phyloP scores from a whole-genome alignment of 2,797 vertebrate species.

The Chiloscyllium punctatum region DNA sequence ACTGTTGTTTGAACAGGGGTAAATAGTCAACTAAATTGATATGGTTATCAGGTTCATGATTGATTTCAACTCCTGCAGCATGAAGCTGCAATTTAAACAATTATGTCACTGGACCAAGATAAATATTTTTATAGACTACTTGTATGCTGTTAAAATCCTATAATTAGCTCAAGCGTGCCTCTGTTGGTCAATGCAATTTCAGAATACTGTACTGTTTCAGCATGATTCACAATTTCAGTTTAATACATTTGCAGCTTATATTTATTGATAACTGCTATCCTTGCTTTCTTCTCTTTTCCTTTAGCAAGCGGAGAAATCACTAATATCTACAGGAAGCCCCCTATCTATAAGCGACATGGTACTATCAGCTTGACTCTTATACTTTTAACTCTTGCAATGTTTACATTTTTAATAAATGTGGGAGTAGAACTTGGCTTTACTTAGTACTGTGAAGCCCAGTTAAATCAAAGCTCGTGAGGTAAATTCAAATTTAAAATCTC shows the following conservation, averaged over 20 bases:
- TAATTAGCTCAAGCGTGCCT: background rate
- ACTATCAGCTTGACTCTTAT: constrained; percentile 52
- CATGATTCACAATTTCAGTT: background rate
- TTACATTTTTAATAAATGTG: background rate
- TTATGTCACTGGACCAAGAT: background rate
- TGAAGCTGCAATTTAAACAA: background rate
- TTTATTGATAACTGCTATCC: constrained; percentile 5
- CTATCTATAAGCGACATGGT: constrained; percentile 98
- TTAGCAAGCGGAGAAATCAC: constrained; percentile 80
- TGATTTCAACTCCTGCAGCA: background rate
- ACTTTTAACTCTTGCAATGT: background rate
- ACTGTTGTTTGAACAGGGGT: background rate
- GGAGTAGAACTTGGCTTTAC: background rate
- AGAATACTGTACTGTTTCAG: background rate
- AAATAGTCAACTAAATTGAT: background rate
- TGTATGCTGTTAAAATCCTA: background rate
- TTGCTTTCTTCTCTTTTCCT: constrained; percentile 57
- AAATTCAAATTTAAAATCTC: background rate
- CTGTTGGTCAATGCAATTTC: background rate
- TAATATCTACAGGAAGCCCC: constrained; percentile 97
- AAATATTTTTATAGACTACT: background rate
- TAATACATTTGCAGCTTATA: background rate
- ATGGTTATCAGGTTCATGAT: background rate
- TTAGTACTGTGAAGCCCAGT: background rate
- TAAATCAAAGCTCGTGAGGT: background rate